phyloP scores from a whole-genome alignment of 2,888 invertebrate genomes.

The Gandaritis pyraliata region DNA sequence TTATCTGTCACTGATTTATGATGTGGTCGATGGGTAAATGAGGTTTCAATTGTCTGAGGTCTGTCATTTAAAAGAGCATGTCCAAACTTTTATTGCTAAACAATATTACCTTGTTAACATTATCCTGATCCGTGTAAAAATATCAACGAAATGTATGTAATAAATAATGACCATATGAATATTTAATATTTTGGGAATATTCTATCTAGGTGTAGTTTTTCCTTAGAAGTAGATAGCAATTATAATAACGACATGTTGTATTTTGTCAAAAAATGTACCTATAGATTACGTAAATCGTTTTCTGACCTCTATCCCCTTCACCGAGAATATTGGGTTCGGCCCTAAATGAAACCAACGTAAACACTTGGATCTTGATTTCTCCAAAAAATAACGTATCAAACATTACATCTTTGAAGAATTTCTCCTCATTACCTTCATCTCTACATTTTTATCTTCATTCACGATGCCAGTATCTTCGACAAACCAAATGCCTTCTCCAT shows the following conservation, averaged over 20 bases:
- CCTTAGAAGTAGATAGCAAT: too few relatives aligned
- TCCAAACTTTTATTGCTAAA: not conserved
- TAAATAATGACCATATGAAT: too few relatives aligned
- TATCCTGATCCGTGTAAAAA: too few relatives aligned
- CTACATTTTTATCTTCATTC: slow-evolving; percentile 5
- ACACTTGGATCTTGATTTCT: not conserved
- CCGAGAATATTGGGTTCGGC: too few relatives aligned
- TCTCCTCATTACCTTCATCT: slow-evolving; percentile 4
- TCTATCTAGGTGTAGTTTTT: too few relatives aligned
- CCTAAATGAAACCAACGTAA: not conserved
- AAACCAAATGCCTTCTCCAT: slow-evolving; percentile 11
- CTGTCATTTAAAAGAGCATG: not conserved
- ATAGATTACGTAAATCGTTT: too few relatives aligned
- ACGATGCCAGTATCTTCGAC: slow-evolving; percentile 17
- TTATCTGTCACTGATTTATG: slow-evolving; percentile 40
- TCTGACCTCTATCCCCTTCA: too few relatives aligned
- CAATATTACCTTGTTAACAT: too few relatives aligned
- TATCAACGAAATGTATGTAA: too few relatives aligned
- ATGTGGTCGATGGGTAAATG: slow-evolving; percentile 17
- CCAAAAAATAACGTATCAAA: not conserved
- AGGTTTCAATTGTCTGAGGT: slow-evolving; percentile 11
- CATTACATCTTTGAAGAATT: slow-evolving; percentile 6
- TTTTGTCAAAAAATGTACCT: too few relatives aligned
- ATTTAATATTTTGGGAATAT: too few relatives aligned
- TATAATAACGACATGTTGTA: too few relatives aligned